Evolutionary conservation across 2,113 vertebrate genomes (phyloP), one percentile per base, ranked within the genome.

Genomic region (Nothoprocta pentlandii): DNA sequence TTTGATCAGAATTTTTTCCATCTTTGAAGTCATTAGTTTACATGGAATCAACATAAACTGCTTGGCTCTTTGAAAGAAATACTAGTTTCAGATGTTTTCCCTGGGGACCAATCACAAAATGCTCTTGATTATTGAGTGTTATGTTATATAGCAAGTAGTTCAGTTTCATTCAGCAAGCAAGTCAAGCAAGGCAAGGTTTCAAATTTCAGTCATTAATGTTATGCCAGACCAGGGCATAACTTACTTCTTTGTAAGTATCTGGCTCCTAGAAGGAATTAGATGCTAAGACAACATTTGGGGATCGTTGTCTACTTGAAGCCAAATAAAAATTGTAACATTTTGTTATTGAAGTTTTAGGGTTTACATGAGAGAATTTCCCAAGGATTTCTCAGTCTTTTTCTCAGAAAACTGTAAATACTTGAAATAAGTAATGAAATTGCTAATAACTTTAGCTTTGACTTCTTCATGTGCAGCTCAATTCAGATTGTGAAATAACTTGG

Each of bases 81-180:
- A 92, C 85, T 92, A 30, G 89, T 95, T 96, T 97, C 94, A 96
- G 93, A 96, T 96, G 95, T 95, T 95, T 95, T 96, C 96, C 94
- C 96, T 91, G 91, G 87, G 95, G 95, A 95, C 91, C 64, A 97
- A 91, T 97, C 94, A 94, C 95, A 90, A 92, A 96, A 96, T 94
- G 78, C 93, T 96, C 96, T 94, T 96, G 94, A 96, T 97, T 97
- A 96, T 97, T 96, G 95, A 96, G 92, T 96, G 94, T 89, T 95
- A 92, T 94, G 87, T 96, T 97, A 95, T 96, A 93, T 94, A 96
- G 94, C 81, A 93, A 96, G 94, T 96, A 95, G 96, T 91, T 96
- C 92, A 32, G 91, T 94, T 95, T 87, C 85, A 92, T 97, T 95
- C 94, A 94, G 81, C 80, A 89, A 96, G 81, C 80, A 81, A 95